Base-by-base conservation (phyloP, 2,797 vertebrate genomes). In the Tarsius wallacei region DNA sequence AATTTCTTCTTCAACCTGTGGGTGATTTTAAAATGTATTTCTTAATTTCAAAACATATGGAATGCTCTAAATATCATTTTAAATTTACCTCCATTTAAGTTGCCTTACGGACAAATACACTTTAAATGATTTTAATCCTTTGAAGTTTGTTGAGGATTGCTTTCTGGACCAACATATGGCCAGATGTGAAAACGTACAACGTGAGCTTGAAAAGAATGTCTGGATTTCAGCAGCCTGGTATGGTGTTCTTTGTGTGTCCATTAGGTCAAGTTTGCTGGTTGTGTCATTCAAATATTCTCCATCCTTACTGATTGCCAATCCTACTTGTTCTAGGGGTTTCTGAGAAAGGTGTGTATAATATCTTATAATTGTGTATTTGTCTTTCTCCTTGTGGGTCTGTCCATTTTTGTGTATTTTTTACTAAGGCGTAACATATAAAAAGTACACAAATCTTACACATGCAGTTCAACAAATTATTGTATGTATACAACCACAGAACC, bases 41-140 rank as follows among this genome's bases (percentile, higher is more conserved):
- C 63, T 96, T 94, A 42, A 76, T 93, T 91, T 93, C 36, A 74
- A 94, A 96, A 93, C 22, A 36, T 66, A 81, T 0, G 5, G 10
- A 90, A 42, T 87, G 33, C 71, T 92, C 14, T 89, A 74, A 78
- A 66, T 83, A 86, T 53, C 36, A 89, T 63, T 87, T 87, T 51
- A 21, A 87, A 70, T 49, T 89, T 21, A 89, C 51, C 19, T 71
- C 83, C 76, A 70, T 51, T 42, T 77, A 88, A 71, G 76, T 12
- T 80, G 36, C 12, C 70, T 93, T 78, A 83, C 16, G 59, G 76
- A 55, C 51, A 86, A 80, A 82, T 49, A 51, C 49, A 90, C 55
- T 93, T 83, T 66, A 88, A 84, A 76, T 71, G 14, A 88, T 90
- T 85, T 89, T 26, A 93, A 36, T 74, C 55, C 81, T 87, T 70